phyloP scores from a whole-genome alignment of 2,888 invertebrate species.

The Pristionchus entomophagus region DNA sequence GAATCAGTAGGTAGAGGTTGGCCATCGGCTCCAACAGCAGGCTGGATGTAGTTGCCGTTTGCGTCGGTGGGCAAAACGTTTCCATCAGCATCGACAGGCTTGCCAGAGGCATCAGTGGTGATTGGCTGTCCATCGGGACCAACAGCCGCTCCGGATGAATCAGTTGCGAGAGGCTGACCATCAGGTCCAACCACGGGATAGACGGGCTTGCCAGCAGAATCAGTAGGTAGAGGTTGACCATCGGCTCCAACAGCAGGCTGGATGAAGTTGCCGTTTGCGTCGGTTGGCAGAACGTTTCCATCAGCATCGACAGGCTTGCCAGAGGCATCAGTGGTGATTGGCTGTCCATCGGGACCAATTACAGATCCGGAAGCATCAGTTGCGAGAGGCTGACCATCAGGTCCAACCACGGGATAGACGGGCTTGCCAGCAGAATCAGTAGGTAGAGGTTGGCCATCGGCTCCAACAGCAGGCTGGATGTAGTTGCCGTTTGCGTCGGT shows the following conservation, averaged over 20 bases:
- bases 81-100: conserved; percentile 54
- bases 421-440: conserved; percentile 52
- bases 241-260: conserved; percentile 28
- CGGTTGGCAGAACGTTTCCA: conserved; percentile 58
- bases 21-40: conserved; percentile 42
- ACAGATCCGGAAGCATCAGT: conserved; percentile 60
- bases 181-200: conserved; percentile 59
- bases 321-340: conserved; percentile 59
- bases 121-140: conserved; percentile 48
- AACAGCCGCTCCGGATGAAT: conserved; percentile 51
- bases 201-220: conserved; percentile 48
- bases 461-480: conserved; percentile 55
- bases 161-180: conserved; percentile 57
- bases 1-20: conserved; percentile 56
- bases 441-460: conserved; percentile 55
- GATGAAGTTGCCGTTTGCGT: conserved; percentile 54
- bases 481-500: conserved; percentile 59
- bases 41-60: conserved; percentile 52
- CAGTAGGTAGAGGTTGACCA: conserved; percentile 55
- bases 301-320: conserved; percentile 55
- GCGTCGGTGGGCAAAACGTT: conserved; percentile 58
- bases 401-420: conserved; percentile 45
- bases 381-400: conserved; percentile 55
- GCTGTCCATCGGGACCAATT: conserved; percentile 53
- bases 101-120: conserved; percentile 55